Evolutionary conservation across 2,113 vertebrate species (phyloP).

Genomic region (Coturnix japonica): DNA sequence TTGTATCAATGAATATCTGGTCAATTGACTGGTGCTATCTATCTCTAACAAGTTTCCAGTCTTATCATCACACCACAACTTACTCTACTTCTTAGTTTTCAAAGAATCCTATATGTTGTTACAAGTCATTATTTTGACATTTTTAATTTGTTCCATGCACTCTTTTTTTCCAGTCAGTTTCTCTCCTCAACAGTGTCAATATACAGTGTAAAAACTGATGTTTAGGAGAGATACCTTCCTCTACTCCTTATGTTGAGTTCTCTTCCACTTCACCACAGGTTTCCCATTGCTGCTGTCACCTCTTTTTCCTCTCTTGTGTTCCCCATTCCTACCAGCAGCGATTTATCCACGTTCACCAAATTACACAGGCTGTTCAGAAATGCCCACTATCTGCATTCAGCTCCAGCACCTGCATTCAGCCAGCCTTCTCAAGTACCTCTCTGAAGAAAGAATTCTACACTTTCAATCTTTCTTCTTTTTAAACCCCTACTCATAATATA

Average conservation of each 20-base stretch:
- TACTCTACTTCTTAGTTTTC: background rate
- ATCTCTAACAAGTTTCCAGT: background rate
- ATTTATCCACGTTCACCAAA: slow-evolving; percentile 8
- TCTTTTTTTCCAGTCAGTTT: background rate
- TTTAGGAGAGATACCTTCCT: background rate
- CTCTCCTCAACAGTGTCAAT: background rate
- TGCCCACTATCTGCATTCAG: slow-evolving; percentile 1
- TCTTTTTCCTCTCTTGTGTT: fast-evolving
- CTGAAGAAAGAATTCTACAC: background rate
- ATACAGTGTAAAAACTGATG: background rate
- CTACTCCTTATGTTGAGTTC: background rate
- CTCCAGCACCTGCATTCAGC: background rate
- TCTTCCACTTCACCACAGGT: background rate
- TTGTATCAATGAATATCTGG: background rate
- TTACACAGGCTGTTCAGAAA: background rate
- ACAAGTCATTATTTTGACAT: background rate
- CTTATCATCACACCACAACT: background rate
- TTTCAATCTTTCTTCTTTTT: background rate
- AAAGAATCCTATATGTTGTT: background rate
- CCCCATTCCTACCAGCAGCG: background rate
- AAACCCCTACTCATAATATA: background rate
- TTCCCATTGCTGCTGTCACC: background rate
- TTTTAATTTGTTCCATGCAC: background rate
- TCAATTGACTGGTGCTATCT: background rate
- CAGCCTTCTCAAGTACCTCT: background rate